Evolutionary conservation across 2,888 invertebrate genomes (phyloP).

Genomic region (Petrolisthes cinctipes): DNA sequence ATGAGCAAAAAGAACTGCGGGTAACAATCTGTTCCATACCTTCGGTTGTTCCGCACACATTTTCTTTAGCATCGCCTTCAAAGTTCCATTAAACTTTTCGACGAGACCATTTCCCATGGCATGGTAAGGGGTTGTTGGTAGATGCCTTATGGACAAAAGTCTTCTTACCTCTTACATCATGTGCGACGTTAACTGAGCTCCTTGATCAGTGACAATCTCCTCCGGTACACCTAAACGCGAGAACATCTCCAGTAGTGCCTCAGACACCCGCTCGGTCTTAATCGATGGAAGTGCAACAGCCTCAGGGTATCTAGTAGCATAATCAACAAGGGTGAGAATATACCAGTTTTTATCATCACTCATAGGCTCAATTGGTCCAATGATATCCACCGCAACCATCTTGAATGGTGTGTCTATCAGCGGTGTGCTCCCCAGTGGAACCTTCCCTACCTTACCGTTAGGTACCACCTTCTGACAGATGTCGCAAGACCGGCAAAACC

Average conservation of each 20-base stretch:
- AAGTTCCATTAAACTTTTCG: neutral
- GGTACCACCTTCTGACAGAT: conserved; percentile 1
- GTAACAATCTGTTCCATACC: neutral
- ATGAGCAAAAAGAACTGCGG: neutral
- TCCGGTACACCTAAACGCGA: neutral
- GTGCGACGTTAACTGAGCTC: neutral
- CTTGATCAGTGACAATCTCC: neutral
- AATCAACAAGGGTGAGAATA: neutral
- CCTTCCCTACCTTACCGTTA: neutral
- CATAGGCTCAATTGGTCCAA: conserved; percentile 25
- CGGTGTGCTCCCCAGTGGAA: neutral
- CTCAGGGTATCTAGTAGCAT: conserved; percentile 1
- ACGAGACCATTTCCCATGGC: neutral
- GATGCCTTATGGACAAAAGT: neutral
- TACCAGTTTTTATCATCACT: neutral
- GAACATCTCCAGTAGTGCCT: neutral
- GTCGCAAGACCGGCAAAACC: conserved; percentile 18
- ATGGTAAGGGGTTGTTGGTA: neutral
- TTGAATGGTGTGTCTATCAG: conserved; percentile 22
- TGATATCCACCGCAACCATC: conserved; percentile 18
- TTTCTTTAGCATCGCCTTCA: neutral
- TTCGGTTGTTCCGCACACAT: neutral
- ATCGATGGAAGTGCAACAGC: neutral
- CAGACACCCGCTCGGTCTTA: neutral
- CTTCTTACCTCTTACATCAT: neutral